These are phyloP conservation scores for Dermatemys mawii DNA, from an alignment of 2,113 vertebrate species.

Conservation along the genomic window DNA sequence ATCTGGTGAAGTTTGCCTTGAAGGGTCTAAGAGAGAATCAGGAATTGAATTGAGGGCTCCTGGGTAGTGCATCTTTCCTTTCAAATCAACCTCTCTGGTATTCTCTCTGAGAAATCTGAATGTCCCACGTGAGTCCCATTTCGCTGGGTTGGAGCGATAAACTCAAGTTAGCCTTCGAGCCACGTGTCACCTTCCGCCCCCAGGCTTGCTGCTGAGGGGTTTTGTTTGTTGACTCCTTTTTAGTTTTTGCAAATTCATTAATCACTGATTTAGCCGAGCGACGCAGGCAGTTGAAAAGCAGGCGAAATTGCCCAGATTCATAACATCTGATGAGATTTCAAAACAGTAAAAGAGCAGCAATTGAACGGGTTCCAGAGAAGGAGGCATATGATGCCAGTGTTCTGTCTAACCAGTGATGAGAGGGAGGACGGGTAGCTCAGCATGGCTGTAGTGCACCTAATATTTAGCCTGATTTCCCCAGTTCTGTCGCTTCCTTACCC, in stretches of 20 bases:
- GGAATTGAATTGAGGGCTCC: rapidly evolving
- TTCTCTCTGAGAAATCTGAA: neutral
- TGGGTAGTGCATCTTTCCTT: rapidly evolving
- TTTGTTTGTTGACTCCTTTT: neutral
- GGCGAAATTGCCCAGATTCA: constrained; percentile 21
- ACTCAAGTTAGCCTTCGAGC: neutral
- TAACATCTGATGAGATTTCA: constrained; percentile 38
- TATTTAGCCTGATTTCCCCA: neutral
- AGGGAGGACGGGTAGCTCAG: neutral
- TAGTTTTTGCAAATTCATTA: constrained; percentile 44
- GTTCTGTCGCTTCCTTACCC: neutral
- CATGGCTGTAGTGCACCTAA: neutral
- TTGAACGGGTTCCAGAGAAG: constrained; percentile 21
- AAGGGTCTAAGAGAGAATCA: neutral
- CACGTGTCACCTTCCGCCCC: neutral
- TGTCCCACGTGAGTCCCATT: neutral
- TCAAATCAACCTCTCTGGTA: rapidly evolving
- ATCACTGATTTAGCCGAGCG: constrained; percentile 31
- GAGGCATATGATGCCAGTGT: neutral
- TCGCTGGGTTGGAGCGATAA: too few relatives aligned
- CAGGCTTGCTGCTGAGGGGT: too few relatives aligned
- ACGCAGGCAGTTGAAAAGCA: constrained; percentile 13
- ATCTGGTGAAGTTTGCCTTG: rapidly evolving
- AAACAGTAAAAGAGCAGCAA: constrained; percentile 13
- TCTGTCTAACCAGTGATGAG: neutral